These are phyloP conservation scores for Leuciscus waleckii DNA, from an alignment of 2,797 vertebrate species.

Conservation along the genomic window DNA sequence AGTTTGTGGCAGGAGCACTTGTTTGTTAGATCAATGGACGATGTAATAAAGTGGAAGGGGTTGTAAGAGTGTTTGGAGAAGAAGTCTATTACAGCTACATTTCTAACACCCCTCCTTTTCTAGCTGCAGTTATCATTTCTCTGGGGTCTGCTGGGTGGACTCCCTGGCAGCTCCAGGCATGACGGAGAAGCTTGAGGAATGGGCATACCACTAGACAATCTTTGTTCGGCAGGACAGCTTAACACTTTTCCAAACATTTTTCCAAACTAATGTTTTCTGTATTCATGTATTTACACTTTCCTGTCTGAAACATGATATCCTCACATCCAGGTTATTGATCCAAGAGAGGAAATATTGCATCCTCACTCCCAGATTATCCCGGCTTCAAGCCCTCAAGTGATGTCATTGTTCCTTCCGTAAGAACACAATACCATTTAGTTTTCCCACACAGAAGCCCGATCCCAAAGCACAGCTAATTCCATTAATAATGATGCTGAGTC, in stretches of 20 bases:
- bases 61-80: not conserved
- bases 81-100: not conserved
- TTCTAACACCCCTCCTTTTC: not conserved
- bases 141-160: not conserved
- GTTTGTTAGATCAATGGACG: not conserved
- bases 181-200: not conserved
- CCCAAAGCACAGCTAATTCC: constrained; percentile 61
- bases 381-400: constrained; percentile 35
- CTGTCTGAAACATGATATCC: not conserved
- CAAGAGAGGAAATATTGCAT: constrained; percentile 14
- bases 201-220: not conserved
- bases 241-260: not conserved
- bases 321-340: constrained; percentile 27
- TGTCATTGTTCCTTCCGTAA: constrained; percentile 33
- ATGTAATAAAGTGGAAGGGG: not conserved
- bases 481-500: constrained; percentile 60
- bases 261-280: not conserved
- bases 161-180: not conserved
- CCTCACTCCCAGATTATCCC: constrained; percentile 17
- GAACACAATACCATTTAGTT: constrained; percentile 65
- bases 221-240: not conserved
- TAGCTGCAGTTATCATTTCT: not conserved
- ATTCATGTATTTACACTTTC: not conserved
- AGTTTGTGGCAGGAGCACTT: not conserved
- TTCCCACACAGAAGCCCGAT: constrained; percentile 53